Evolutionary conservation across 37 sponge, comb jelly and placozoan genomes (phyloP).

Genomic region (Eunapius fragilis): DNA sequence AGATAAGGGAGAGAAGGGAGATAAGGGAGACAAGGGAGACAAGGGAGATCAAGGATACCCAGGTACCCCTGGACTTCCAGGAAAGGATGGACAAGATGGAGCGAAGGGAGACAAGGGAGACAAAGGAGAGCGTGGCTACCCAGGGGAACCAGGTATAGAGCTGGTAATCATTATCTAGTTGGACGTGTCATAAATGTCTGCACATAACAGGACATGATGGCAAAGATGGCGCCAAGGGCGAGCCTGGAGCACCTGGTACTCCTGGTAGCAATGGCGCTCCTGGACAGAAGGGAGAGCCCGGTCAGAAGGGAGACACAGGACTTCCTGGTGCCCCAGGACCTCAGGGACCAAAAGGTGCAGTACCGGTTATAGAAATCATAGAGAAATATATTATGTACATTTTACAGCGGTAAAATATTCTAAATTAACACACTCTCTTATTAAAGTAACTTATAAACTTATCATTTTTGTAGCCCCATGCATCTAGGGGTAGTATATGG

Average conservation of each 20-base stretch:
- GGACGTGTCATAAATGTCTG: background rate
- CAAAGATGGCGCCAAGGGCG: background rate
- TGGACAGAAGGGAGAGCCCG: background rate
- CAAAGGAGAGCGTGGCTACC: constrained; percentile 13
- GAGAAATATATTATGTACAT: too few relatives aligned
- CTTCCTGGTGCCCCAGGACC: too few relatives aligned
- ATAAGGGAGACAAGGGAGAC: constrained; percentile 55
- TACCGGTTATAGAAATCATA: too few relatives aligned
- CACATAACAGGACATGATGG: background rate
- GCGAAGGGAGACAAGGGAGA: constrained; percentile 48
- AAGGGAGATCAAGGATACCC: constrained; percentile 53
- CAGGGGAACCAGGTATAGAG: constrained; percentile 22
- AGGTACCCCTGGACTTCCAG: constrained; percentile 37
- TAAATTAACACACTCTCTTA: too few relatives aligned
- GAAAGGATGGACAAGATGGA: constrained; percentile 62
- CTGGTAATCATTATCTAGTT: background rate
- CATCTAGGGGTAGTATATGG: too few relatives aligned
- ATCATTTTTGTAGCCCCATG: too few relatives aligned
- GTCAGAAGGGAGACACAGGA: too few relatives aligned
- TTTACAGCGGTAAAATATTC: too few relatives aligned
- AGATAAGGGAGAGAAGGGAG: constrained; percentile 29
- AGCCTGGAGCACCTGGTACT: background rate
- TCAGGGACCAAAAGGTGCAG: too few relatives aligned
- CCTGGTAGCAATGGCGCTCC: background rate
- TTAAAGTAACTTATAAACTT: too few relatives aligned